Evolutionary conservation across 1,140 invertebrate genomes (phyloP).

Genomic region (Callitettix versicolor): DNA sequence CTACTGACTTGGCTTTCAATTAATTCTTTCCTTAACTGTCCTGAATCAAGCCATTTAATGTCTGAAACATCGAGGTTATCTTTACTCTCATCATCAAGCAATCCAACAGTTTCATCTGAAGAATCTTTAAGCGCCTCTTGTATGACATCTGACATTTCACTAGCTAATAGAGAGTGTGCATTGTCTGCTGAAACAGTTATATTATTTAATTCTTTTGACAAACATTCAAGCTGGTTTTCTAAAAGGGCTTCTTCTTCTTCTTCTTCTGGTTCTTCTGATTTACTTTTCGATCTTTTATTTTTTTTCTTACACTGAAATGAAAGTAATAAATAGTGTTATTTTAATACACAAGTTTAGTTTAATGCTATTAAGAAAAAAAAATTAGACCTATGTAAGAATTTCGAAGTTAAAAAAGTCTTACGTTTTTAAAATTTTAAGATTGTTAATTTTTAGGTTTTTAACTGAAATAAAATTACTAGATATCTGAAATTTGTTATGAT

Average conservation of each 20-base stretch:
- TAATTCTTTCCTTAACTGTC: neutral
- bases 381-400: no score
- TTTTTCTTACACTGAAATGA: conserved; percentile 11
- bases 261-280: neutral
- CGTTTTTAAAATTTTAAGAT: no score
- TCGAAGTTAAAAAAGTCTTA: no score
- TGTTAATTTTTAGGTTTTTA: no score
- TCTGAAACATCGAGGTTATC: neutral
- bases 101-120: neutral
- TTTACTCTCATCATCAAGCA: conserved; percentile 1
- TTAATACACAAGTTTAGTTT: no score
- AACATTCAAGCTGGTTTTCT: neutral
- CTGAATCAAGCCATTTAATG: neutral
- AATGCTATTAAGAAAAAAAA: neutral
- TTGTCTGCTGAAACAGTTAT: neutral
- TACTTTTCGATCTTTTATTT: conserved; percentile 12
- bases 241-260: neutral
- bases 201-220: conserved; percentile 7
- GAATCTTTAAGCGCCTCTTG: conserved; percentile 15
- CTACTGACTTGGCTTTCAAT: neutral
- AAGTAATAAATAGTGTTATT: no score
- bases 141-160: conserved; percentile 17
- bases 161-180: neutral
- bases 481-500: no score
- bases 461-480: no score